Evolutionary conservation across 2,888 invertebrate genomes (phyloP).

Genomic region (Drosophila austrosaltans): DNA sequence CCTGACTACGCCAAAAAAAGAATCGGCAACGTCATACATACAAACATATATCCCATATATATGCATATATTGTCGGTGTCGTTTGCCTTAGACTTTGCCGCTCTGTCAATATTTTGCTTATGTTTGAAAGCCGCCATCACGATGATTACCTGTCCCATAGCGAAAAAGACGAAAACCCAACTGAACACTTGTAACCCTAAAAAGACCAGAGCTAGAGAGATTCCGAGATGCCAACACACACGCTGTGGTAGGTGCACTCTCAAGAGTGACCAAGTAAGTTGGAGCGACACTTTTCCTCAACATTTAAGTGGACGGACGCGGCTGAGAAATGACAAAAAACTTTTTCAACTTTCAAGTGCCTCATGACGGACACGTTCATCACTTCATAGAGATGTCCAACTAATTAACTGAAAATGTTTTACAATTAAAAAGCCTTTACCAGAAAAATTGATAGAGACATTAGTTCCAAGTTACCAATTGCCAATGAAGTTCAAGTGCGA

Average conservation of each 20-base stretch:
- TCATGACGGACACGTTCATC: slow-evolving; percentile 50
- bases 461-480: slow-evolving; percentile 5
- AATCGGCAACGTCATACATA: slow-evolving; percentile 71
- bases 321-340: slow-evolving; percentile 58
- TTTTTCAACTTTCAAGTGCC: slow-evolving; percentile 31
- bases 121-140: slow-evolving; percentile 51
- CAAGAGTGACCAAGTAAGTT: slow-evolving; percentile 52
- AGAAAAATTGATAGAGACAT: slow-evolving; percentile 13
- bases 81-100: slow-evolving; percentile 70
- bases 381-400: slow-evolving; percentile 25
- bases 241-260: slow-evolving; percentile 73
- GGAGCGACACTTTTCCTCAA: slow-evolving; percentile 56
- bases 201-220: not conserved
- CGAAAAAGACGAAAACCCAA: slow-evolving; percentile 30
- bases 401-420: slow-evolving; percentile 61
- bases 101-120: slow-evolving; percentile 78
- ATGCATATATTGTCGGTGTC: slow-evolving; percentile 61
- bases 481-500: slow-evolving; percentile 36
- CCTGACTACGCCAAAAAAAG: slow-evolving; percentile 45
- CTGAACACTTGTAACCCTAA: slow-evolving; percentile 14
- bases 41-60: slow-evolving; percentile 47
- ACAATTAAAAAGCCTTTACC: slow-evolving; percentile 60
- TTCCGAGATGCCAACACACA: slow-evolving; percentile 28
- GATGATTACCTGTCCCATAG: slow-evolving; percentile 47
- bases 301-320: slow-evolving; percentile 44